These are phyloP conservation scores for Meloidogyne hapla DNA, from an alignment of 1,140 invertebrate genomes.

Conservation along the genomic window DNA sequence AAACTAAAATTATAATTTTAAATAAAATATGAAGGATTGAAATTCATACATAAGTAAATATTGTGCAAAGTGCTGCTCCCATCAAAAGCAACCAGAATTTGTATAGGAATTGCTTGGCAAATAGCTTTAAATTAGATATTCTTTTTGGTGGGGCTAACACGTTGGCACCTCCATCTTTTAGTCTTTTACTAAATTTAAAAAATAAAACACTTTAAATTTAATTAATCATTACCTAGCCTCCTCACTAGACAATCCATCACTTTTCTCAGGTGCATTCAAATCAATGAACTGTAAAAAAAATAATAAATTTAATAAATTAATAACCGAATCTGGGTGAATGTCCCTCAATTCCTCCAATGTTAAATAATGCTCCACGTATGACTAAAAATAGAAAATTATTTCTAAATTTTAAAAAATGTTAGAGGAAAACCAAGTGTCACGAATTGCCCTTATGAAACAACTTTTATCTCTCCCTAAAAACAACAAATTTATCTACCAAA, in stretches of 20 bases:
- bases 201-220: background rate
- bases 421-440: too few species aligned
- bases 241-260: constrained; percentile 54
- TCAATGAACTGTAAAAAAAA: too few species aligned
- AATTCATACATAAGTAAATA: constrained; percentile 14
- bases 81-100: constrained; percentile 62
- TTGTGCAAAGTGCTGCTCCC: constrained; percentile 32
- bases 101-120: constrained; percentile 59
- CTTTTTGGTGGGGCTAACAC: constrained; percentile 51
- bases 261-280: constrained; percentile 52
- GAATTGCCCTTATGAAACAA: too few species aligned
- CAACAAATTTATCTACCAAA: background rate
- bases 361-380: constrained; percentile 55
- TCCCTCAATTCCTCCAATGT: constrained; percentile 52
- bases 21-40: constrained; percentile 43
- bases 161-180: constrained; percentile 58
- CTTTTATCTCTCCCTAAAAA: too few species aligned
- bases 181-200: constrained; percentile 50
- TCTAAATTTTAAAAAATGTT: too few species aligned
- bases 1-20: constrained; percentile 60
- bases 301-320: too few species aligned
- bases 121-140: constrained; percentile 46
- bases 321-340: constrained; percentile 60
- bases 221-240: constrained; percentile 49
- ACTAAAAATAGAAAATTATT: constrained; percentile 3